phyloP scores from a whole-genome alignment of 2,113 vertebrate genomes.

The Hepsetus odoe region DNA sequence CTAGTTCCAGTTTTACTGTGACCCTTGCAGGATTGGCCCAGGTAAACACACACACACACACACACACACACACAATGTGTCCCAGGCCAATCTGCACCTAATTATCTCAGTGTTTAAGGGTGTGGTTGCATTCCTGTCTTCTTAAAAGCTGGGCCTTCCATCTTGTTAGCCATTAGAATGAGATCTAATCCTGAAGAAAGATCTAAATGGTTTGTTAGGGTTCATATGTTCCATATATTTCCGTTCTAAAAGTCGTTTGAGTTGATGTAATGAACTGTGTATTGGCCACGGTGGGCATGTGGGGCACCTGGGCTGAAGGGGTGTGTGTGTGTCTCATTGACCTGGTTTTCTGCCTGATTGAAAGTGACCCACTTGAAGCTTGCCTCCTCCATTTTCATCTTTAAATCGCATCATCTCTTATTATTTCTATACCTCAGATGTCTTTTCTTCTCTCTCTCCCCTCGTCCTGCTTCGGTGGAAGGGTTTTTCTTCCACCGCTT shows the following conservation, averaged over 20 bases:
- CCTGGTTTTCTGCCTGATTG: conserved; percentile 34
- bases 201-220: too few species aligned
- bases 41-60: not conserved
- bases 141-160: not conserved
- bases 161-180: not conserved
- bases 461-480: conserved; percentile 3
- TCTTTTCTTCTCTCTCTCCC: conserved; percentile 14
- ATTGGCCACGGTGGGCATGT: not conserved
- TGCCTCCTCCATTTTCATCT: not conserved
- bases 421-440: not conserved
- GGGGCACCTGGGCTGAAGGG: not conserved
- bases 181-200: not conserved
- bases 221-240: too few species aligned
- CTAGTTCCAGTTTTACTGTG: not conserved
- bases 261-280: not conserved
- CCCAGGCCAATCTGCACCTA: too few species aligned
- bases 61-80: not conserved
- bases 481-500: not conserved
- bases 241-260: too few species aligned
- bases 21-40: not conserved
- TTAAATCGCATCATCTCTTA: not conserved
- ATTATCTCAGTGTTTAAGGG: not conserved
- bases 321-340: conserved; percentile 37
- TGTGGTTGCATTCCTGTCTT: not conserved
- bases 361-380: conserved; percentile 46